These are phyloP conservation scores for Diadumene lineata DNA, from an alignment of 92 coral and sea anemone genomes.

Conservation along the genomic window DNA sequence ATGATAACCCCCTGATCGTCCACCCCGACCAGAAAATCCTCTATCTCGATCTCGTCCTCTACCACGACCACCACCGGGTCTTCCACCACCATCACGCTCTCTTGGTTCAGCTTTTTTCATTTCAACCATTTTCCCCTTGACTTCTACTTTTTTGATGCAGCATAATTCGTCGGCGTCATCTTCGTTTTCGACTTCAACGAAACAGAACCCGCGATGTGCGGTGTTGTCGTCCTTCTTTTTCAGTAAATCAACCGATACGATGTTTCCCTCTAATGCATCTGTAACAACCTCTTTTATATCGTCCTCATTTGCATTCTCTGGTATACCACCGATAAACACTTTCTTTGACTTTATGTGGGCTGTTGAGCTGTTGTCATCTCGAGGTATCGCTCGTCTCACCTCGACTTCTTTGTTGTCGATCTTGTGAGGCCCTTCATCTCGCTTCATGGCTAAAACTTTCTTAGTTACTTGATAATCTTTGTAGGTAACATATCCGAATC, in stretches of 20 bases:
- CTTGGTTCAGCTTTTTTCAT: constrained; percentile 75
- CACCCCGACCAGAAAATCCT: constrained; percentile 35
- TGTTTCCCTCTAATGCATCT: constrained; percentile 27
- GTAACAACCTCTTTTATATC: constrained; percentile 55
- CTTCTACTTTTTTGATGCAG: constrained; percentile 63
- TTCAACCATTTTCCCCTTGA: constrained; percentile 73
- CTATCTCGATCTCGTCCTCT: constrained; percentile 51
- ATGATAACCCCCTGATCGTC: constrained; percentile 10
- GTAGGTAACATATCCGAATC: constrained; percentile 93
- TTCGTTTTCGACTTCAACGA: constrained; percentile 74
- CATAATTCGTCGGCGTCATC: constrained; percentile 75
- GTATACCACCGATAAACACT: constrained; percentile 87
- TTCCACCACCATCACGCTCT: constrained; percentile 38
- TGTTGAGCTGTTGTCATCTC: constrained; percentile 70
- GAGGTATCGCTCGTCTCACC: constrained; percentile 94
- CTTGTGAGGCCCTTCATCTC: constrained; percentile 58
- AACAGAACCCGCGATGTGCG: constrained; percentile 68
- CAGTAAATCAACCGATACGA: constrained; percentile 48
- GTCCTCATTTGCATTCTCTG: constrained; percentile 64
- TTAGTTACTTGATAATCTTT: constrained; percentile 43
- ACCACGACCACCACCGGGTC: constrained; percentile 42
- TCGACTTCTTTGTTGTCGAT: constrained; percentile 88
- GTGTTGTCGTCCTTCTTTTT: constrained; percentile 49
- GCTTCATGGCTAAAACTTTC: constrained; percentile 53
- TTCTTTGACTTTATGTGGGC: constrained; percentile 83